Conservation (phyloP, 2,113 vertebrate genomes). For the Leucoraja erinaceus region DNA sequence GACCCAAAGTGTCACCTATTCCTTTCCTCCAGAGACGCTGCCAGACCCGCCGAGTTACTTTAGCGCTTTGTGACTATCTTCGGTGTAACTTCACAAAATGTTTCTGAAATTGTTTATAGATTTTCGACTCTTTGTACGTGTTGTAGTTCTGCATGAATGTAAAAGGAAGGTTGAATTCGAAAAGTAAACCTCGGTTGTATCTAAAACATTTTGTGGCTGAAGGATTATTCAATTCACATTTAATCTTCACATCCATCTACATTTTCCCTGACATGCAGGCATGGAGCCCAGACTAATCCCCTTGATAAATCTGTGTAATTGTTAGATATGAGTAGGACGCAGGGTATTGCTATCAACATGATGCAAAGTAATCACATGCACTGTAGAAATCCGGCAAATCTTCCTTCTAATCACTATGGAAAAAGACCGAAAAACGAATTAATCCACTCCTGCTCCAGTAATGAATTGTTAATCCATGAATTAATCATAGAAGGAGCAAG, state of each 20-base stretch:
- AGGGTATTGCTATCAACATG: background rate
- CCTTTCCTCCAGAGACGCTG: too few relatives aligned
- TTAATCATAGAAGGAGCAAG: background rate
- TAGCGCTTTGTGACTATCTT: too few relatives aligned
- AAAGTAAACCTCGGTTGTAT: too few relatives aligned
- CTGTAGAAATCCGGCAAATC: background rate
- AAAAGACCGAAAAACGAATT: slow-evolving; percentile 13
- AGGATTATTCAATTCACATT: background rate
- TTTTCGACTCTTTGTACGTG: background rate
- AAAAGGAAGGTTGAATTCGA: background rate
- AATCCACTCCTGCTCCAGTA: background rate
- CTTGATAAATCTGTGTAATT: background rate
- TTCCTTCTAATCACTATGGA: slow-evolving; percentile 3
- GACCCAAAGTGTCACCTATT: too few relatives aligned
- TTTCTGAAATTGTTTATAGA: background rate
- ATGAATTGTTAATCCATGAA: background rate
- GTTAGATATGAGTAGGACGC: background rate
- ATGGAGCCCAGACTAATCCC: background rate
- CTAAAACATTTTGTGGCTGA: background rate
- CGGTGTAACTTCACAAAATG: background rate
- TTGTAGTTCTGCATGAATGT: background rate
- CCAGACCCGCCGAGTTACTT: too few relatives aligned
- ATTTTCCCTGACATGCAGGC: background rate
- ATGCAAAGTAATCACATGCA: background rate
- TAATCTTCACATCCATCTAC: background rate